Evolutionary conservation across 2,113 vertebrate genomes (phyloP), one percentile per base, ranked within the genome.

Genomic region (Otolemur garnettii): DNA sequence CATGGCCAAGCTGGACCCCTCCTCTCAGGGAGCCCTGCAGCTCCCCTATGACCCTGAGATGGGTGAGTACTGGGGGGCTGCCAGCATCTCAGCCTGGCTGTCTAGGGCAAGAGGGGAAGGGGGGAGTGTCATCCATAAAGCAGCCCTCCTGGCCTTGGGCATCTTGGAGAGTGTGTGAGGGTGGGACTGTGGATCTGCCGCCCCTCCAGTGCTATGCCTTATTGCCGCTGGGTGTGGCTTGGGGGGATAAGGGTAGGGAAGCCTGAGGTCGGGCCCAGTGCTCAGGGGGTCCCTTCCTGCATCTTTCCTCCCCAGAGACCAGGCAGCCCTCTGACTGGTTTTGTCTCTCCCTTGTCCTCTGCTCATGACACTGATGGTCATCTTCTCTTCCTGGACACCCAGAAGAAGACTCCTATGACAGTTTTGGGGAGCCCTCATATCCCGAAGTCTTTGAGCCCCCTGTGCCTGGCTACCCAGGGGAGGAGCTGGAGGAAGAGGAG

Each of bases 1-100:
- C 89, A 99, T 99, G 99, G 99, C 99, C 68, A 99, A 99, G 96
- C 98, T 97, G 92, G 98, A 98, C 45, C 97, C 93, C 75, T 97
- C 97, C 90, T 96, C 98, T 21, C 98, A 99, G 96, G 96, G 97
- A 78, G 11, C 72, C 57, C 95, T 97, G 28, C 96, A 97, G 87
- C 96, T 97, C 24, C 97, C 97, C 92, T 97, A 91, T 0, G 97
- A 97, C 62, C 97, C 97, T 0, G 97, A 98, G 77, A 97, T 97
- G 97, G 97, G 97, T 98, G 77, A 98, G 97, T 96, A 17, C 0
- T 9, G 24, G 7, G 91, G 17, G 50, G 84, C 19, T 75, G 71
- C 24, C 66, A 88, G 88, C 38, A 42, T 60, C 6, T 42, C 2
- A 4, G 50, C 62, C 72, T 87, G n/a, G 53, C 62, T 30, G 19